A percentile compares a stretch with the other conserved stretches of the same genome.
Evolutionary conservation across 2,797 vertebrate genomes (phyloP).

Genomic region (Malacoraja senta): DNA sequence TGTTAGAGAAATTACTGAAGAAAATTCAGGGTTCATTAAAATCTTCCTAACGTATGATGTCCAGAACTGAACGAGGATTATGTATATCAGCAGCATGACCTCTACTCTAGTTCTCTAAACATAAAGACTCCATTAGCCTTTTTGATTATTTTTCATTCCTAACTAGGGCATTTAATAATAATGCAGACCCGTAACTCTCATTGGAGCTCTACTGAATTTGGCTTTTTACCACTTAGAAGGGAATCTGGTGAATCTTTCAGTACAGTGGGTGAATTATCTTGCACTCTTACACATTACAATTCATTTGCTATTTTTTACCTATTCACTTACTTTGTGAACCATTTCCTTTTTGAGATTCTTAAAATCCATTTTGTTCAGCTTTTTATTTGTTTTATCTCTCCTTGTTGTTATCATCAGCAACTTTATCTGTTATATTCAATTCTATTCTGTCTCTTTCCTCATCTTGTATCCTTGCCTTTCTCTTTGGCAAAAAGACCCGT

Average conservation of each 20-base stretch:
- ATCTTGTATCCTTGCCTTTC: not conserved
- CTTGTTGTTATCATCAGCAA: not conserved
- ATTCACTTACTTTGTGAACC: not conserved
- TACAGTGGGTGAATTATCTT: not conserved
- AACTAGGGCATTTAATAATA: too few species aligned
- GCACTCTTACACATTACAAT: not conserved
- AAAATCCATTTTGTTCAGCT: not conserved
- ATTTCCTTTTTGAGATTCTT: not conserved
- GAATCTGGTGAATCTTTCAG: not conserved
- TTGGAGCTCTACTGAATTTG: not conserved
- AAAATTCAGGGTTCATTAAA: too few species aligned
- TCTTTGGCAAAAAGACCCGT: not conserved
- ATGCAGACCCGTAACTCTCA: not conserved
- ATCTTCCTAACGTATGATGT: too few species aligned
- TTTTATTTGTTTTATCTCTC: not conserved
- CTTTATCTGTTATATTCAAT: not conserved
- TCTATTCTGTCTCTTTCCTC: not conserved
- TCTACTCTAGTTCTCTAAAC: not conserved
- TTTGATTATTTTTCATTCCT: not conserved
- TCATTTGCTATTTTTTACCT: not conserved
- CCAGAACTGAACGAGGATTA: not conserved
- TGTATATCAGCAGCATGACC: not conserved
- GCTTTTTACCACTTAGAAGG: not conserved
- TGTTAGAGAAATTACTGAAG: too few species aligned
- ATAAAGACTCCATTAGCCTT: not conserved